Evolutionary conservation across 2,797 vertebrate species (phyloP).

Genomic region (Falco peregrinus): DNA sequence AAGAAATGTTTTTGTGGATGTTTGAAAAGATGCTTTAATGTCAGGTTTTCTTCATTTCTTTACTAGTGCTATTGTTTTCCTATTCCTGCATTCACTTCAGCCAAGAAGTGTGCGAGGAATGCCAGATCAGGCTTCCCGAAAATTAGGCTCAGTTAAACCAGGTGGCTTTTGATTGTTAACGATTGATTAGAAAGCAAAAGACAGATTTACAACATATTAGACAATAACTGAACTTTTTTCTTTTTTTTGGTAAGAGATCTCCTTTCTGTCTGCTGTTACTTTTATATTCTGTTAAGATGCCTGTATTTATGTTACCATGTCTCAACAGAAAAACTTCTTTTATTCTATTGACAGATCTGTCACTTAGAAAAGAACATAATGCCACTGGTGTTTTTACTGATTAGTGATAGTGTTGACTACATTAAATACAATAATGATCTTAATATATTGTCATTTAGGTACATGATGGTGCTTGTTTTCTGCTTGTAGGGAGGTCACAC

Average conservation of each 20-base stretch:
- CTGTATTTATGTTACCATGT: background rate
- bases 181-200: slow-evolving; percentile 32
- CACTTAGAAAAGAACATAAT: background rate
- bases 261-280: background rate
- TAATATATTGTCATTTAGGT: slow-evolving; percentile 22
- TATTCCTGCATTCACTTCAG: background rate
- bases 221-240: background rate
- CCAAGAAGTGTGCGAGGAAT: background rate
- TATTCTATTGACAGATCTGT: slow-evolving; percentile 1
- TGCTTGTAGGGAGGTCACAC: background rate
- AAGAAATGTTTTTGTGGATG: background rate
- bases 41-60: background rate
- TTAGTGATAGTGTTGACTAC: background rate
- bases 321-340: background rate
- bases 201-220: slow-evolving; percentile 34
- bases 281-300: background rate
- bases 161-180: slow-evolving; percentile 36
- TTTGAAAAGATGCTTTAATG: background rate
- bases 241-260: background rate
- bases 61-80: background rate
- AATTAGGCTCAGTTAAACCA: slow-evolving; percentile 33
- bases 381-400: background rate
- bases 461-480: background rate
- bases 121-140: slow-evolving; percentile 18
- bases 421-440: slow-evolving; percentile 8